phyloP scores from a whole-genome alignment of 2,113 vertebrate genomes.

The Podocnemis expansa region DNA sequence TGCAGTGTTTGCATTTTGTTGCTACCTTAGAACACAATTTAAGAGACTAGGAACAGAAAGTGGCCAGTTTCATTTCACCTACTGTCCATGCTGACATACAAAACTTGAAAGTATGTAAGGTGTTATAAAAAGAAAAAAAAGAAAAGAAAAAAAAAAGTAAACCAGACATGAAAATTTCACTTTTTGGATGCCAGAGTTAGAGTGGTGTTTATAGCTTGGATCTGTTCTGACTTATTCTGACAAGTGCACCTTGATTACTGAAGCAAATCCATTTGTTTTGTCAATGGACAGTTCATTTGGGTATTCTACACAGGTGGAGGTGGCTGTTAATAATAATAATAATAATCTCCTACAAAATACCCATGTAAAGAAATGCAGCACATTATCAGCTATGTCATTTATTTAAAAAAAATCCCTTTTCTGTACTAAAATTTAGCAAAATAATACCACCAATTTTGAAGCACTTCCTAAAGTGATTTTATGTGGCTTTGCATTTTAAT shows the following conservation, averaged over 20 bases:
- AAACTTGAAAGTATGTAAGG: background rate
- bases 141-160: background rate
- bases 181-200: slow-evolving; percentile 52
- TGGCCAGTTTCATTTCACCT: background rate
- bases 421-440: slow-evolving; percentile 4
- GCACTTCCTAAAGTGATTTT: slow-evolving; percentile 10
- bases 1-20: background rate
- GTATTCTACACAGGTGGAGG: background rate
- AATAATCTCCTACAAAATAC: background rate
- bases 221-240: background rate
- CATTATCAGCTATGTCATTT: slow-evolving; percentile 15
- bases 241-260: background rate
- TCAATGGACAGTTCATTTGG: background rate
- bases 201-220: background rate
- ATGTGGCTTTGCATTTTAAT: background rate
- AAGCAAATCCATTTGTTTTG: background rate
- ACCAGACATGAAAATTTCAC: slow-evolving; percentile 40
- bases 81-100: background rate
- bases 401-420: slow-evolving; percentile 46
- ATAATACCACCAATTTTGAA: background rate
- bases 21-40: background rate
- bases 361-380: background rate
- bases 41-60: background rate
- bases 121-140: background rate
- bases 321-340: background rate